These are phyloP conservation scores for Lagria hirta DNA, from an alignment of 2,888 invertebrate species.

Conservation along the genomic window DNA sequence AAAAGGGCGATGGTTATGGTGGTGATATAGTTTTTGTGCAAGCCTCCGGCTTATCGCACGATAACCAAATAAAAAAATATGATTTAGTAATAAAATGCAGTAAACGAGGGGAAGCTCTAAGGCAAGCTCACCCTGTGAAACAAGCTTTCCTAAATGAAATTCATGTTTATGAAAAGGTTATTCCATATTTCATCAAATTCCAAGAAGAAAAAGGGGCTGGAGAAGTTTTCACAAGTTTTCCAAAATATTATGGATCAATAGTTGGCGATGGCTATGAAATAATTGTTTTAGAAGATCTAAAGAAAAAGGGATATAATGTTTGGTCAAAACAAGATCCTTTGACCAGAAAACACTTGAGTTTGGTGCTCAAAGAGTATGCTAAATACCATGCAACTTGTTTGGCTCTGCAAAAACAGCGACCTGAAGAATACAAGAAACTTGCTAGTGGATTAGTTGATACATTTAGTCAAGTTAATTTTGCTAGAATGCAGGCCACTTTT, in stretches of 20 bases:
- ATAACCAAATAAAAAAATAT: constrained; percentile 1
- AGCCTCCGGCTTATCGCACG: background rate
- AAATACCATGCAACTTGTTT: constrained; percentile 22
- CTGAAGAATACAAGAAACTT: constrained; percentile 29
- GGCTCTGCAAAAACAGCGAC: constrained; percentile 9
- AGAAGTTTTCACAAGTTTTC: constrained; percentile 7
- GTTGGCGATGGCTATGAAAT: constrained; percentile 25
- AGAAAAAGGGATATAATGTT: constrained; percentile 28
- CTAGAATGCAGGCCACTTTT: too few species aligned
- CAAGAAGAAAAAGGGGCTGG: constrained; percentile 1
- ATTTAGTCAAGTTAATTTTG: too few species aligned
- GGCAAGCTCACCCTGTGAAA: constrained; percentile 1
- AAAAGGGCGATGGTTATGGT: constrained; percentile 15
- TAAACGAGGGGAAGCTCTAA: constrained; percentile 7
- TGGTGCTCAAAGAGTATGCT: constrained; percentile 37
- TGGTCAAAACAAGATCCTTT: constrained; percentile 33
- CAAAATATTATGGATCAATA: constrained; percentile 11
- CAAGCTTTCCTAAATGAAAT: constrained; percentile 13
- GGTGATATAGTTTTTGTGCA: constrained; percentile 14
- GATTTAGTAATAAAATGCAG: constrained; percentile 16
- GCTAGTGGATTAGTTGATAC: constrained; percentile 8
- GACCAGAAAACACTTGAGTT: constrained; percentile 34
- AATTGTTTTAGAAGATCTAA: constrained; percentile 36
- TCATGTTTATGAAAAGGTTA: constrained; percentile 9
- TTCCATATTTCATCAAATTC: constrained; percentile 12